Conservation (phyloP, 2,113 vertebrate genomes). For the Istiophorus platypterus region DNA sequence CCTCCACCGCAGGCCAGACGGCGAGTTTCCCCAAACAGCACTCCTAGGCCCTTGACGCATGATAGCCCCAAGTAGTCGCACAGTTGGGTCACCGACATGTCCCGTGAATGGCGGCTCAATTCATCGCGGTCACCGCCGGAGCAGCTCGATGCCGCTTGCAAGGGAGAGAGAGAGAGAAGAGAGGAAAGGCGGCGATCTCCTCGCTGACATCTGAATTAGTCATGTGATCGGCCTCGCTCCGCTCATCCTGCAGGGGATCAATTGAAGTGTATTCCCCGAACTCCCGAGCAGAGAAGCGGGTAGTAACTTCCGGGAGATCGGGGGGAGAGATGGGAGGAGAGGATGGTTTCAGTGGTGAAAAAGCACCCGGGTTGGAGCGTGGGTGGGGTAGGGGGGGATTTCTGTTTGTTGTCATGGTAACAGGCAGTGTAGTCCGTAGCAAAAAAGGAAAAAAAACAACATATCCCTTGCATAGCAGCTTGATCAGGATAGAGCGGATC, state of each 20-base stretch:
- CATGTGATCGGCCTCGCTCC: conserved; percentile 54
- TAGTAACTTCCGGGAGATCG: conserved; percentile 47
- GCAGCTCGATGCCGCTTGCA: conserved; percentile 11
- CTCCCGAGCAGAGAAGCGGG: conserved; percentile 50
- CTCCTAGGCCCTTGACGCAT: conserved; percentile 23
- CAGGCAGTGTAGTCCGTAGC: conserved; percentile 82
- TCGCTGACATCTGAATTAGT: conserved; percentile 61
- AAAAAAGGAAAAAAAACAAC: too few species aligned
- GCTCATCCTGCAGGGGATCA: conserved; percentile 59
- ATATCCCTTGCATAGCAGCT: conserved; percentile 68
- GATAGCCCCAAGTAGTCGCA: not conserved
- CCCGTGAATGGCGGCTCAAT: conserved; percentile 10
- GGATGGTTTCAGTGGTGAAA: conserved; percentile 64
- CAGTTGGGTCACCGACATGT: conserved; percentile 11
- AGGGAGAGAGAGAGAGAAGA: conserved; percentile 30
- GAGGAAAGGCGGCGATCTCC: conserved; percentile 25
- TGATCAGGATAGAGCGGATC: conserved; percentile 72
- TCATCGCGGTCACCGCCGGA: conserved; percentile 4
- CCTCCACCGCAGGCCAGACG: conserved; percentile 2
- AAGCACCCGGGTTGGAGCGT: conserved; percentile 79
- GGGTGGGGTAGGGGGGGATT: conserved; percentile 81
- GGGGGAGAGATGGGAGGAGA: conserved; percentile 15
- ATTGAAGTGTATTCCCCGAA: conserved; percentile 63
- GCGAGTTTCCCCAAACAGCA: not conserved
- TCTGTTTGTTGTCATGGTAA: conserved; percentile 89